Percentiles rank a stretch among this genome's conserved stretches.
Evolutionary conservation across 2,113 vertebrate genomes (phyloP).

Genomic region (Ciconia boyciana): DNA sequence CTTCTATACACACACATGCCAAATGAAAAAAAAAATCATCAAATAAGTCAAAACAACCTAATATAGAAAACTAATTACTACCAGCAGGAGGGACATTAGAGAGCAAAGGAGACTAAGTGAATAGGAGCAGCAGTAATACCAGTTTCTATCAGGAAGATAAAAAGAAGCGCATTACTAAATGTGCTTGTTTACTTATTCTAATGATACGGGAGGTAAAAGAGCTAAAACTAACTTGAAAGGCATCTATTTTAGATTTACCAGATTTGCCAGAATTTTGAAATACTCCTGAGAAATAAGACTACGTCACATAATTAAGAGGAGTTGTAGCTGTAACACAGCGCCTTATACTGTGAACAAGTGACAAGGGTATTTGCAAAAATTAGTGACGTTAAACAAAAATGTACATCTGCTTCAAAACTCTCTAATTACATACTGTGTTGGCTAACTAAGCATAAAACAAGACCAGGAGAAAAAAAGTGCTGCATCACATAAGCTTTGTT

Average conservation of each 20-base stretch:
- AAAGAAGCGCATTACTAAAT: not conserved
- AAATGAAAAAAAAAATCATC: constrained; percentile 24
- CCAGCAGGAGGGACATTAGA: constrained; percentile 60
- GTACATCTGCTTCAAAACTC: constrained; percentile 31
- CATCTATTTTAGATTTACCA: not conserved
- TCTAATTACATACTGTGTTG: constrained; percentile 39
- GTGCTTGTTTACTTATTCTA: constrained; percentile 14
- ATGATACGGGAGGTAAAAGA: not conserved
- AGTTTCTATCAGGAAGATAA: constrained; percentile 27
- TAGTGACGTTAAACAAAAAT: constrained; percentile 20
- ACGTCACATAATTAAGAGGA: not conserved
- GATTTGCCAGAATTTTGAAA: not conserved
- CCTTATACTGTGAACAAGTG: not conserved
- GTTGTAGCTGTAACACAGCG: fast-evolving
- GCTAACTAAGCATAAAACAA: constrained; percentile 56
- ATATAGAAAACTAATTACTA: constrained; percentile 66
- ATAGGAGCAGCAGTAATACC: constrained; percentile 16
- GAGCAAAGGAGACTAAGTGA: constrained; percentile 29
- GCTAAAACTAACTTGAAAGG: not conserved
- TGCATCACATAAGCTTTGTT: constrained; percentile 70
- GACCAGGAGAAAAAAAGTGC: constrained; percentile 51
- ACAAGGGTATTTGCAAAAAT: constrained; percentile 7
- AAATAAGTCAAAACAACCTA: constrained; percentile 61
- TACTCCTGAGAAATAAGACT: not conserved
- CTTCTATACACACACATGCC: constrained; percentile 14